Evolutionary conservation across 2,888 invertebrate species (phyloP).

Genomic region (Drosophila bunnanda): DNA sequence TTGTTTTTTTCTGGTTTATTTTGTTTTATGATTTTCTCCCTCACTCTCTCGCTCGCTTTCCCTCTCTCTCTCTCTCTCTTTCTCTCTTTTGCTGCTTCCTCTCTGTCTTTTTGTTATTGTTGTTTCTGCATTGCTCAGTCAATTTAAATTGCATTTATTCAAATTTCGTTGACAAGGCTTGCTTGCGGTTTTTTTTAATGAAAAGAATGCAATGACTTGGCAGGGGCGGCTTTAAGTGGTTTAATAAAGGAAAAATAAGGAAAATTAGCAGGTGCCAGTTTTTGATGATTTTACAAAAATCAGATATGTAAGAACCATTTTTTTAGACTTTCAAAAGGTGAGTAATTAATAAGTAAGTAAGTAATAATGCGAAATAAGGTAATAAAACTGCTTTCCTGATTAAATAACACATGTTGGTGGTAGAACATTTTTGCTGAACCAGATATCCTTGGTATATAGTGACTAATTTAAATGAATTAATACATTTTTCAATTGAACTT

Average conservation of each 20-base stretch:
- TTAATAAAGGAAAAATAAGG: neutral
- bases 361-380: neutral
- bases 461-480: neutral
- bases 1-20: conserved; percentile 20
- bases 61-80: conserved; percentile 16
- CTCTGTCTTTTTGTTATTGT: conserved; percentile 19
- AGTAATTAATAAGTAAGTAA: neutral
- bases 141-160: conserved; percentile 60
- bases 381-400: neutral
- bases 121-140: conserved; percentile 28
- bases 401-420: neutral
- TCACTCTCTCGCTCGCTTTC: conserved; percentile 8
- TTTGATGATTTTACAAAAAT: conserved; percentile 4
- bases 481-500: neutral
- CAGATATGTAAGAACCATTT: neutral
- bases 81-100: conserved; percentile 1
- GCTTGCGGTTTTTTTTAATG: conserved; percentile 26
- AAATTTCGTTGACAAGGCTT: conserved; percentile 49
- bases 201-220: conserved; percentile 17
- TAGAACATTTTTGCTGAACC: neutral
- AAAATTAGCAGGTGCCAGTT: conserved; percentile 1
- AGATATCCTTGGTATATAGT: neutral
- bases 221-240: neutral
- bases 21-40: conserved; percentile 28
- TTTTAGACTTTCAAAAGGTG: neutral